Conservation (phyloP, 2,113 vertebrate species). For the Antidorcas marsupialis region DNA sequence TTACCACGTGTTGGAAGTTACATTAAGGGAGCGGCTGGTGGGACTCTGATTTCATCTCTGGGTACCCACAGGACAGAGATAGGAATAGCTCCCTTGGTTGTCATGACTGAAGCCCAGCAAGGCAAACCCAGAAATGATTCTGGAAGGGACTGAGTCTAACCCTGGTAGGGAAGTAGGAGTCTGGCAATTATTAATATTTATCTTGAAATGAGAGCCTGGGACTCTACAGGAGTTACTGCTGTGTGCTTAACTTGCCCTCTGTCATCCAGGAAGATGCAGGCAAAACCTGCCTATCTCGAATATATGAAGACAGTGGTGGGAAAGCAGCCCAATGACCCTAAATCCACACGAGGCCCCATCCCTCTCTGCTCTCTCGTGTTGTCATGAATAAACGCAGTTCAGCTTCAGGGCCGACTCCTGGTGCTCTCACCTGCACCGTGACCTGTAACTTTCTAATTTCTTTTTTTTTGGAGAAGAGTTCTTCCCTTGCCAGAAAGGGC, state of each 20-base stretch:
- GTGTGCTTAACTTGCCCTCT: background rate
- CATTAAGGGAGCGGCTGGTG: background rate
- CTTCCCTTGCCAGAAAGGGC: conserved; percentile 49
- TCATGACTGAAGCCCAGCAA: background rate
- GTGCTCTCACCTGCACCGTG: conserved; percentile 55
- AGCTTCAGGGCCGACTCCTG: background rate
- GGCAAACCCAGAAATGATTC: background rate
- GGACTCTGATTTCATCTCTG: background rate
- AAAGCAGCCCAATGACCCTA: background rate
- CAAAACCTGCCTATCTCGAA: background rate
- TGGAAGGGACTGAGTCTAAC: background rate
- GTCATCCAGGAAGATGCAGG: background rate
- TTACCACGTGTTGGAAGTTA: background rate
- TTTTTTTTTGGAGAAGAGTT: conserved; percentile 24
- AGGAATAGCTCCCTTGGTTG: background rate
- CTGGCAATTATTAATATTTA: background rate
- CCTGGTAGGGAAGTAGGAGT: background rate
- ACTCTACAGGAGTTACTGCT: background rate
- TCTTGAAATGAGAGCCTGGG: background rate
- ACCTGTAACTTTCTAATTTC: conserved; percentile 49
- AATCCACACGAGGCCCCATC: background rate
- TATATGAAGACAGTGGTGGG: background rate
- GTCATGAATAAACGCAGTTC: background rate
- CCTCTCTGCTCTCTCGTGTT: background rate
- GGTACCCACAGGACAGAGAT: background rate